Conservation (phyloP, 2,888 invertebrate species). For the Pollenia labialis region DNA sequence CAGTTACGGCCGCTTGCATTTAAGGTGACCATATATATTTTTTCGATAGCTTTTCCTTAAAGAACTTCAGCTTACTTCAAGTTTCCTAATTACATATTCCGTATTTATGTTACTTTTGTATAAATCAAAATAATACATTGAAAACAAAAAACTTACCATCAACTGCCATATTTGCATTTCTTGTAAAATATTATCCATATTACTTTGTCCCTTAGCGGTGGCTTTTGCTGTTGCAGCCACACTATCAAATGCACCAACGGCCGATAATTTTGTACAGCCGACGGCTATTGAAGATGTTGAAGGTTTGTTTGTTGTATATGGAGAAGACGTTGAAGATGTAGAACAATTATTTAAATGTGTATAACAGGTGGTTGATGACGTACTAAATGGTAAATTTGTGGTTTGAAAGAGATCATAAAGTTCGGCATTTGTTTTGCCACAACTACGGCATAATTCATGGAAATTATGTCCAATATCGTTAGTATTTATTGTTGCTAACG, state of each 20-base stretch:
- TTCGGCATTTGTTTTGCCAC: conserved; percentile 75
- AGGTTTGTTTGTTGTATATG: conserved; percentile 34
- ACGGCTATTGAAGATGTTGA: conserved; percentile 37
- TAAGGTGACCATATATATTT: too few species aligned
- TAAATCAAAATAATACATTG: not conserved
- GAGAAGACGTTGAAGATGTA: not conserved
- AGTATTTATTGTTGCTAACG: conserved; percentile 31
- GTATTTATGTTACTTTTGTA: not conserved
- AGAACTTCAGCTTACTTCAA: too few species aligned
- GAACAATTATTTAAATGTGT: conserved; percentile 59
- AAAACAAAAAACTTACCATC: conserved; percentile 71
- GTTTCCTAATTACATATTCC: not conserved
- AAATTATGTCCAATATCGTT: conserved; percentile 59
- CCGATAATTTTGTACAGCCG: conserved; percentile 9
- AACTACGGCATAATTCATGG: conserved; percentile 75
- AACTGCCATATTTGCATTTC: conserved; percentile 77
- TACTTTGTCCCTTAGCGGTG: conserved; percentile 70
- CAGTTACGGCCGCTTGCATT: too few species aligned
- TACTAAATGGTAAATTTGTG: conserved; percentile 65
- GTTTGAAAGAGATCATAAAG: conserved; percentile 75
- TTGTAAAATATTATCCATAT: conserved; percentile 76
- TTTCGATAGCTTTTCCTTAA: too few species aligned
- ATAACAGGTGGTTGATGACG: conserved; percentile 72
- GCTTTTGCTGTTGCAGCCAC: conserved; percentile 68
- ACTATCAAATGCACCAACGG: conserved; percentile 61